These are phyloP conservation scores for Orthosia incerta DNA, from an alignment of 2,888 invertebrate genomes.

Conservation along the genomic window DNA sequence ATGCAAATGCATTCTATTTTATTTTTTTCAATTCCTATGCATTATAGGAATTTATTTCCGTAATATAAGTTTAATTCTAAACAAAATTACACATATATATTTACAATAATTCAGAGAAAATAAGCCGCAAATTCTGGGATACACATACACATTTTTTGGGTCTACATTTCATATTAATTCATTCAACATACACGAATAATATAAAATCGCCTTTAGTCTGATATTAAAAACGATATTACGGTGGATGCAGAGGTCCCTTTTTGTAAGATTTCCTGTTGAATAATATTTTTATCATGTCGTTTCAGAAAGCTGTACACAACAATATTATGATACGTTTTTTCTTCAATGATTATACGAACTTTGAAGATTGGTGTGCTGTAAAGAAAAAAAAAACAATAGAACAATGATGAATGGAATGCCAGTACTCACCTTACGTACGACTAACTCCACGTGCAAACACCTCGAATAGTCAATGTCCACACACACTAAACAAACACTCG, in stretches of 20 bases:
- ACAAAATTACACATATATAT: not conserved
- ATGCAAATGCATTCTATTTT: not conserved
- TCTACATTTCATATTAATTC: constrained; percentile 45
- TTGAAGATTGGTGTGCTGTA: accelerated
- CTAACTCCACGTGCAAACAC: constrained; percentile 72
- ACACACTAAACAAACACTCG: constrained; percentile 76
- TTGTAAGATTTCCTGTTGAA: not conserved
- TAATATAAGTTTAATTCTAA: not conserved
- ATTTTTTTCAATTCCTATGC: not conserved
- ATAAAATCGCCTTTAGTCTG: not conserved
- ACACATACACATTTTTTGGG: constrained; percentile 18
- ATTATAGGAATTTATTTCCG: not conserved
- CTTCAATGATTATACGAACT: not conserved
- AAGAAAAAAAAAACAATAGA: not conserved
- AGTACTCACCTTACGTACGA: constrained; percentile 73
- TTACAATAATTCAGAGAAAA: not conserved
- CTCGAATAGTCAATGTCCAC: constrained; percentile 71
- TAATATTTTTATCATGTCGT: not conserved
- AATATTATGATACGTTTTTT: constrained; percentile 9
- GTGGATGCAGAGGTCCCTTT: not conserved
- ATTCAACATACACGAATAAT: constrained; percentile 40
- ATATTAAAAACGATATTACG: constrained; percentile 22
- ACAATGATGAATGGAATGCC: constrained; percentile 43
- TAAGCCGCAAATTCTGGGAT: not conserved
- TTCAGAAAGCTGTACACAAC: not conserved